A percentile compares a stretch with the other conserved stretches of the same genome.
These are phyloP conservation scores for Lepidurus apus DNA, from an alignment of 1,140 invertebrate species.

Conservation along the genomic window DNA sequence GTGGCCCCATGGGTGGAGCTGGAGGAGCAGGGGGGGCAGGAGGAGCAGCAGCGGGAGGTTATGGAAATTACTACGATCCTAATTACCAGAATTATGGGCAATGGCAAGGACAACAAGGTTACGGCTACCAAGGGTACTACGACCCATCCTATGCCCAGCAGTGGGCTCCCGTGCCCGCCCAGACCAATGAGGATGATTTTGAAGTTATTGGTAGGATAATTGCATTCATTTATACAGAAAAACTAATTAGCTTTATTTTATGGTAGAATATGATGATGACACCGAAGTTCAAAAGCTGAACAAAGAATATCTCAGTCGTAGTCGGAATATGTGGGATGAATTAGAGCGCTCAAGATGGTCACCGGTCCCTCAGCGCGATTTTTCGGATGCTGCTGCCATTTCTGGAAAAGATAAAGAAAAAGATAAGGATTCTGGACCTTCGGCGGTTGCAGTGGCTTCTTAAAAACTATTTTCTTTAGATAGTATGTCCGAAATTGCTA, in stretches of 20 bases:
- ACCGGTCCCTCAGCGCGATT: constrained; percentile 27
- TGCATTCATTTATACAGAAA: background rate
- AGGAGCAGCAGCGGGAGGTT: constrained; percentile 24
- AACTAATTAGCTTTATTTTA: background rate
- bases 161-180: constrained; percentile 35
- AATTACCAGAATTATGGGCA: constrained; percentile 66
- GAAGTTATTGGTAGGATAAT: constrained; percentile 54
- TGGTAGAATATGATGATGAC: constrained; percentile 48
- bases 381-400: background rate
- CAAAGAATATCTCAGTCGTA: constrained; percentile 47
- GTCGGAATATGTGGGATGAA: constrained; percentile 47
- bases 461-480: background rate
- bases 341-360: constrained; percentile 47
- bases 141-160: constrained; percentile 38
- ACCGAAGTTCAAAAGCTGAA: constrained; percentile 49
- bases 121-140: constrained; percentile 37
- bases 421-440: constrained; percentile 14
- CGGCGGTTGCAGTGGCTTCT: background rate
- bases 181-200: constrained; percentile 51
- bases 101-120: constrained; percentile 49
- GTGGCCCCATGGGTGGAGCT: constrained; percentile 41
- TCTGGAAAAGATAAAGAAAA: constrained; percentile 27
- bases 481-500: background rate
- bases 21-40: background rate
- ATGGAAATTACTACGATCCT: constrained; percentile 46